phyloP scores from a whole-genome alignment of 1,140 invertebrate species.

The Helicoverpa armigera region DNA sequence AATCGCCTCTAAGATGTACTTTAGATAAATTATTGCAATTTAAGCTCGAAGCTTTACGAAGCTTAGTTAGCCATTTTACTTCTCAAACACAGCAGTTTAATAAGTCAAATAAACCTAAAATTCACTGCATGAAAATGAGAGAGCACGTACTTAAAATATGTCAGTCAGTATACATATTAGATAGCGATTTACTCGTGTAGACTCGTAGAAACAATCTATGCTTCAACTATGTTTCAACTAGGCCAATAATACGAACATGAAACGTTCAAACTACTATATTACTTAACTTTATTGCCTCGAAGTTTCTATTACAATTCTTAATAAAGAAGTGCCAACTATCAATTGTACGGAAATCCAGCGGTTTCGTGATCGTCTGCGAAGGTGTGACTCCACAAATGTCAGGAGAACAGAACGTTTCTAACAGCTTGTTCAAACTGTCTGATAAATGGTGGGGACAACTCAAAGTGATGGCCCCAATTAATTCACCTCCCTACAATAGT shows the following conservation, averaged over 20 bases:
- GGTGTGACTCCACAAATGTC: conserved; percentile 47
- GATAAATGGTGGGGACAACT: conserved; percentile 65
- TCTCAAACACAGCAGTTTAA: too few species aligned
- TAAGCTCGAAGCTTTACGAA: too few species aligned
- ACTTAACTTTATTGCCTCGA: neutral
- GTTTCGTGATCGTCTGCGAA: conserved; percentile 30
- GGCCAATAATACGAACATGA: conserved; percentile 24
- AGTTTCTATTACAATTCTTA: conserved; percentile 15
- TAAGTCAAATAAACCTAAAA: too few species aligned
- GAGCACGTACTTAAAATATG: too few species aligned
- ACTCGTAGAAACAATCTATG: neutral
- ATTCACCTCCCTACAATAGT: conserved; percentile 59
- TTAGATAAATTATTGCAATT: too few species aligned
- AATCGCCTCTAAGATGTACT: too few species aligned
- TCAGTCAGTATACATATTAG: neutral
- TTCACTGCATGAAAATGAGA: too few species aligned
- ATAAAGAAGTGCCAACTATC: conserved; percentile 15
- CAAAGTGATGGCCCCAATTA: conserved; percentile 68
- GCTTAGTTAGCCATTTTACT: too few species aligned
- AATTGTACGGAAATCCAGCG: conserved; percentile 9
- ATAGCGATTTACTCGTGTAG: conserved; percentile 6
- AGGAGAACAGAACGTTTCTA: conserved; percentile 59
- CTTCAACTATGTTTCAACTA: conserved; percentile 26
- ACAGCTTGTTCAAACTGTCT: conserved; percentile 65
- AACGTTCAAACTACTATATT: conserved; percentile 19